Percentiles rank a stretch among this genome's conserved stretches.
Evolutionary conservation across 2,113 vertebrate species (phyloP).

Genomic region (Eptesicus fuscus): DNA sequence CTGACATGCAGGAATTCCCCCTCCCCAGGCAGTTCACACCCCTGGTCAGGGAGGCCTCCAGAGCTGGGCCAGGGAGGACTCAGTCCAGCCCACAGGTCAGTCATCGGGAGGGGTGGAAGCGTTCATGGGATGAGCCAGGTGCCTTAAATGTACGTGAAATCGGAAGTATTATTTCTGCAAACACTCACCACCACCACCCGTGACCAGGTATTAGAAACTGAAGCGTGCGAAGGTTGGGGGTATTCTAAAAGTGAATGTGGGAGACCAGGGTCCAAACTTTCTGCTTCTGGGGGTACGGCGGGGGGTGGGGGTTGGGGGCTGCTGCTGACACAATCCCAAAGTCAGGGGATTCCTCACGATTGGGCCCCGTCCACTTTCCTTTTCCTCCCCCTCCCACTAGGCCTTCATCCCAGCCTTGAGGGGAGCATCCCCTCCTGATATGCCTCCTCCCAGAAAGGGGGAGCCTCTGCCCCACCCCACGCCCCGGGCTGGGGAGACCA

Average conservation of each 20-base stretch:
- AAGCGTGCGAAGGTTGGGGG: neutral
- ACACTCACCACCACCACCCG: no score
- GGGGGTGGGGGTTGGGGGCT: neutral
- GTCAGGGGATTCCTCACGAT: neutral
- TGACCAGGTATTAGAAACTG: neutral
- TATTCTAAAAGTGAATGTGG: neutral
- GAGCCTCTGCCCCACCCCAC: no score
- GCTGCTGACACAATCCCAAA: neutral
- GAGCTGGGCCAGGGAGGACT: neutral
- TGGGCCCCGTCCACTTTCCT: accelerated
- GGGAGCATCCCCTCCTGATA: neutral
- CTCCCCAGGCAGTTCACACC: neutral
- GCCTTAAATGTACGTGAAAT: neutral
- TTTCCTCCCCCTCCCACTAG: neutral
- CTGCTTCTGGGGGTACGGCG: neutral
- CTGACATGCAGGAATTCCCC: neutral
- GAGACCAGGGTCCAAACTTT: neutral
- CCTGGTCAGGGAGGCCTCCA: neutral
- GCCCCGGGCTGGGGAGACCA: neutral
- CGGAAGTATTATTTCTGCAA: neutral
- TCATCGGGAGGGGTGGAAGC: neutral
- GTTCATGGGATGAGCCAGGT: neutral
- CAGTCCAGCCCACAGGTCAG: no score
- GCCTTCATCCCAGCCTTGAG: neutral
- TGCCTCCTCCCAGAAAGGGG: no score